Base-by-base conservation (phyloP, 1,140 invertebrate species). In the Drosophila trapezifrons region DNA sequence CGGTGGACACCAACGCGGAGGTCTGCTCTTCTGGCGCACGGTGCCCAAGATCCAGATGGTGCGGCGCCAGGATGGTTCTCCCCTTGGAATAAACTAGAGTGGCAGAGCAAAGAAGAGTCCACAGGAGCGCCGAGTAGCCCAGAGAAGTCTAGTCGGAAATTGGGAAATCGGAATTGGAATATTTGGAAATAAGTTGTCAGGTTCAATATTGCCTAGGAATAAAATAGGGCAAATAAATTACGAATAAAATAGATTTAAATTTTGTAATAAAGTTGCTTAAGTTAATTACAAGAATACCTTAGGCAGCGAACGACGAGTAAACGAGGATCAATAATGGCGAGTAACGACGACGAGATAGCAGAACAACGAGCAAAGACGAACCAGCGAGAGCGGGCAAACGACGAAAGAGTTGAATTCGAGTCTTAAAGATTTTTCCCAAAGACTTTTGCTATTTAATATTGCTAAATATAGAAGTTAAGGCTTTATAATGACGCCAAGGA, bases 1-100 rank as follows among this genome's bases (percentile, higher is more conserved):
- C 13, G 71, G 79, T 0, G 83, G 77, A 8, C 83, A 87, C 9
- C 56, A 62, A 9, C 75, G 82, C 3, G 82, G 82, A 0, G 78
- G 60, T 3, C 10, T 69, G 5, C 63, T 82, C 15, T 82, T 87
- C 18, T 73, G 79, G 17, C 78, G 82, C 10, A 67, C 70, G 0
- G 38, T 86, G 8, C 78, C 83, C 8, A 64, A 38, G 17, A 59
- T 67, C 9, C 65, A 72, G 15, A 47, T 62, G 38, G 22, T 43
- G 18, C 40, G 63, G 2, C 10, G n/a, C 5, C 2, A 35, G 29
- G 60, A 60, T 10, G 32, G 1, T 2, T 2, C 4, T 0, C 4
- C 7, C 0, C 3, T 3, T 1, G 52, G 10, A 0, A 9, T 1
- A 1, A 45, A 47, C 4, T 25, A 58, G 12, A 2, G 37, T 3